Conservation (phyloP, 1,140 invertebrate genomes). For the Drosophila rhopaloa region DNA sequence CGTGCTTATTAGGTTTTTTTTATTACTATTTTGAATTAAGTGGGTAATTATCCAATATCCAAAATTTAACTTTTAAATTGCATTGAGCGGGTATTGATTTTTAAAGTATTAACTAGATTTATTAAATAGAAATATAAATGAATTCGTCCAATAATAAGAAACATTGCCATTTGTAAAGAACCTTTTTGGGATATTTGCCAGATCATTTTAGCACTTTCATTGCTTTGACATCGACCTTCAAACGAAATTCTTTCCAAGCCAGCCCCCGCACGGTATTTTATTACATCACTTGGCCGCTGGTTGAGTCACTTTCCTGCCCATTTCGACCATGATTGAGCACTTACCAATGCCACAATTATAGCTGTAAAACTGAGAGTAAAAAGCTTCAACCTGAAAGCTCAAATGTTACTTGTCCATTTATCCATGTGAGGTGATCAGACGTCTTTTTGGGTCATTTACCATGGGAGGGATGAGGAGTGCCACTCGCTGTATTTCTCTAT, state of each 20-base stretch:
- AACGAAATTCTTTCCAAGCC: constrained; percentile 58
- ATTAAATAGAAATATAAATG: not conserved
- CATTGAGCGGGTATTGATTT: not conserved
- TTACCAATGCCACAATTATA: constrained; percentile 55
- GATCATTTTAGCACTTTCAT: not conserved
- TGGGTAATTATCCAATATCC: too few species aligned
- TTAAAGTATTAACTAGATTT: too few species aligned
- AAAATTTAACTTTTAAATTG: not conserved
- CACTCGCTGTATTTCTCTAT: constrained; percentile 12
- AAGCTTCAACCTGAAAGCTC: constrained; percentile 71
- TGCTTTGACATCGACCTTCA: constrained; percentile 26
- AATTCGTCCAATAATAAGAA: not conserved
- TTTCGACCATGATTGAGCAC: constrained; percentile 68
- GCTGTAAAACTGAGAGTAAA: constrained; percentile 36
- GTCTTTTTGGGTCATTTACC: constrained; percentile 71
- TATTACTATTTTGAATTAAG: not conserved
- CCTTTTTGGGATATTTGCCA: not conserved
- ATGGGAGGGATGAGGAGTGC: constrained; percentile 24
- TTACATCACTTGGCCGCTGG: constrained; percentile 65
- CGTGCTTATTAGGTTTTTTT: not conserved
- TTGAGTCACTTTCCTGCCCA: constrained; percentile 62
- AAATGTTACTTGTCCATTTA: constrained; percentile 48
- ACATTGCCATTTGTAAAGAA: not conserved
- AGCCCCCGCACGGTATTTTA: constrained; percentile 19
- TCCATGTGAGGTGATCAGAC: constrained; percentile 46